Conservation (phyloP, 2,797 vertebrate species). For the Rhynchonycteris naso region DNA sequence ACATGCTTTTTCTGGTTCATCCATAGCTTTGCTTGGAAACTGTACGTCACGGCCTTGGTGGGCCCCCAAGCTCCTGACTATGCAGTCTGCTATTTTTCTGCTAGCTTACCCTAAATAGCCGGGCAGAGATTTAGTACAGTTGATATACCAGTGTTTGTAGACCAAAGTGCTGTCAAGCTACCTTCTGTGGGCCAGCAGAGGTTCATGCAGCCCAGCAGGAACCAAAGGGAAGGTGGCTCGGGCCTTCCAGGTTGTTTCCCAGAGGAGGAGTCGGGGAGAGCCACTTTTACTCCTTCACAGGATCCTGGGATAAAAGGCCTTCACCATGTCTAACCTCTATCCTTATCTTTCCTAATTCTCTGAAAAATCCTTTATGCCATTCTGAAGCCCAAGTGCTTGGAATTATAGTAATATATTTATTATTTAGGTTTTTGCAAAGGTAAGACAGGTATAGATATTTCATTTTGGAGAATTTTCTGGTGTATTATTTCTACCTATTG, state of each 20-base stretch:
- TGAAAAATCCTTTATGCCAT: neutral
- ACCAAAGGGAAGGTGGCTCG: slow-evolving; percentile 50
- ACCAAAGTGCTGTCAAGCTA: slow-evolving; percentile 76
- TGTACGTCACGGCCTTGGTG: slow-evolving; percentile 86
- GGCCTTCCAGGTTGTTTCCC: neutral
- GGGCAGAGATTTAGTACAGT: slow-evolving; percentile 83
- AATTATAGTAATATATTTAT: neutral
- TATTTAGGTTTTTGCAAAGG: neutral
- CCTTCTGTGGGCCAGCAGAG: slow-evolving; percentile 77
- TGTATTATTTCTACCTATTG: neutral
- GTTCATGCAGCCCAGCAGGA: slow-evolving; percentile 63
- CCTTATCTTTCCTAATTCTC: neutral
- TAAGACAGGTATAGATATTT: neutral
- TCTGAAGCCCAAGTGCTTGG: neutral
- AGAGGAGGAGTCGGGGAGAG: slow-evolving; percentile 53
- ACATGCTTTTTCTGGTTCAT: slow-evolving; percentile 84
- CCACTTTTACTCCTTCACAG: neutral
- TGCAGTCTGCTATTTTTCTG: slow-evolving; percentile 86
- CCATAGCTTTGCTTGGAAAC: slow-evolving; percentile 84
- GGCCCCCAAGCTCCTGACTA: slow-evolving; percentile 84
- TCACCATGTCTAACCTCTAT: neutral
- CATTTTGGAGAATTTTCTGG: neutral
- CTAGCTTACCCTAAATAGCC: slow-evolving; percentile 86
- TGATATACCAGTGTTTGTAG: slow-evolving; percentile 83
- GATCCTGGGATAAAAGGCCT: neutral